A percentile compares a stretch with the other conserved stretches of the same genome.
phyloP scores from a whole-genome alignment of 1,140 invertebrate genomes.

The Nephila pilipes region DNA sequence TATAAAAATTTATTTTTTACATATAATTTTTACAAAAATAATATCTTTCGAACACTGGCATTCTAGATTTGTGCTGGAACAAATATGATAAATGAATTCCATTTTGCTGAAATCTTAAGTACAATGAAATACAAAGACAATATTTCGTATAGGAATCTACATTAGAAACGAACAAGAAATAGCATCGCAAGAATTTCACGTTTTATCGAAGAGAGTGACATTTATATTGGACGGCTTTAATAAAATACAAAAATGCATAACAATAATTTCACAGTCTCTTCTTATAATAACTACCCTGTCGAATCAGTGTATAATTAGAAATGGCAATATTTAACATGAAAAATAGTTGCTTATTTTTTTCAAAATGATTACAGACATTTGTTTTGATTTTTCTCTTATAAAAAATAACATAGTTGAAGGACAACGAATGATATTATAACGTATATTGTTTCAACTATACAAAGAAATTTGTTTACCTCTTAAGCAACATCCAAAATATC shows the following conservation, averaged over 20 bases:
- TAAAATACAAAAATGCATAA: not conserved
- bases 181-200: not conserved
- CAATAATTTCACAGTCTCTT: not conserved
- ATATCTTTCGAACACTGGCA: conserved; percentile 42
- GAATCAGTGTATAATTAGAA: not conserved
- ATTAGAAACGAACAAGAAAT: not conserved
- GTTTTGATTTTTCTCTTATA: conserved; percentile 10
- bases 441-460: not conserved
- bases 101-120: not conserved
- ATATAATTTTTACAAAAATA: conserved; percentile 52
- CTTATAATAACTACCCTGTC: not conserved
- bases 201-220: not conserved
- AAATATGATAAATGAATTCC: not conserved
- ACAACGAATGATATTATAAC: not conserved
- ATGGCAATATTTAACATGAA: not conserved
- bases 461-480: too few species aligned
- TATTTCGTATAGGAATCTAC: not conserved
- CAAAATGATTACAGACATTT: not conserved
- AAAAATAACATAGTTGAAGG: not conserved
- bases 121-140: not conserved
- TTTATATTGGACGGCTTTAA: not conserved
- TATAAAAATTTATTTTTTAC: conserved; percentile 56
- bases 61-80: conserved; percentile 8
- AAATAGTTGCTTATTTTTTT: not conserved
- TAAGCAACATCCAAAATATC: too few species aligned